phyloP scores from a whole-genome alignment of 37 sponge, comb jelly and placozoan genomes.

The Spongilla lacustris region DNA sequence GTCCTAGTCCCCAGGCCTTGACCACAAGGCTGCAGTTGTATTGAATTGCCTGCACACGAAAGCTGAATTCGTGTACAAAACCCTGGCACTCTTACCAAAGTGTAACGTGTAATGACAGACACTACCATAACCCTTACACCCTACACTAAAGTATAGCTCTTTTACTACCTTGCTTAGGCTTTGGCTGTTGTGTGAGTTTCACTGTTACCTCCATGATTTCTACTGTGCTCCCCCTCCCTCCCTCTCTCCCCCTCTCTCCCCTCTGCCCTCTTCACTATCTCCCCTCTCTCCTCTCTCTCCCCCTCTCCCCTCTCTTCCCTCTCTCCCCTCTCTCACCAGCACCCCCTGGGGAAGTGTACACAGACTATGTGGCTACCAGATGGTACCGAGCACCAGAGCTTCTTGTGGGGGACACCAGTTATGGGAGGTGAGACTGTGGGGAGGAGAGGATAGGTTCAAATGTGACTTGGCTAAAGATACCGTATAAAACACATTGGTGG shows the following conservation, averaged over 20 bases:
- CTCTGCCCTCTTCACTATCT: too few relatives aligned
- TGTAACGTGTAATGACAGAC: too few relatives aligned
- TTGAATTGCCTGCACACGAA: neutral
- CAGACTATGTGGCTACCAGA: conserved; percentile 99
- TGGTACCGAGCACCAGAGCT: conserved; percentile 99
- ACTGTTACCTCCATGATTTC: too few relatives aligned
- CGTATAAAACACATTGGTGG: too few relatives aligned
- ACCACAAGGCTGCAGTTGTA: neutral
- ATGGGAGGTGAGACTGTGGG: conserved; percentile 80
- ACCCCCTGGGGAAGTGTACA: conserved; percentile 94
- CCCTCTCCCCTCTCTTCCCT: neutral
- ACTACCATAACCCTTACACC: too few relatives aligned
- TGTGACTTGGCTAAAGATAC: neutral
- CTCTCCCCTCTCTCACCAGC: conserved; percentile 41
- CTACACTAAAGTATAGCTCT: too few relatives aligned
- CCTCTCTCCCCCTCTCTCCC: too few relatives aligned
- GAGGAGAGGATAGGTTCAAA: neutral
- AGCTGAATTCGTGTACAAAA: too few relatives aligned
- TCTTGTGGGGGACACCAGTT: conserved; percentile 96
- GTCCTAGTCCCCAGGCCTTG: neutral
- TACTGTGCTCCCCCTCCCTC: too few relatives aligned
- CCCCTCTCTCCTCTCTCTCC: neutral
- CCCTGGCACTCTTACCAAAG: too few relatives aligned
- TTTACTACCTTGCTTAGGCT: too few relatives aligned
- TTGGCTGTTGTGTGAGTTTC: too few relatives aligned